Evolutionary conservation across 2,797 vertebrate species (phyloP).

Genomic region (Morelia viridis): DNA sequence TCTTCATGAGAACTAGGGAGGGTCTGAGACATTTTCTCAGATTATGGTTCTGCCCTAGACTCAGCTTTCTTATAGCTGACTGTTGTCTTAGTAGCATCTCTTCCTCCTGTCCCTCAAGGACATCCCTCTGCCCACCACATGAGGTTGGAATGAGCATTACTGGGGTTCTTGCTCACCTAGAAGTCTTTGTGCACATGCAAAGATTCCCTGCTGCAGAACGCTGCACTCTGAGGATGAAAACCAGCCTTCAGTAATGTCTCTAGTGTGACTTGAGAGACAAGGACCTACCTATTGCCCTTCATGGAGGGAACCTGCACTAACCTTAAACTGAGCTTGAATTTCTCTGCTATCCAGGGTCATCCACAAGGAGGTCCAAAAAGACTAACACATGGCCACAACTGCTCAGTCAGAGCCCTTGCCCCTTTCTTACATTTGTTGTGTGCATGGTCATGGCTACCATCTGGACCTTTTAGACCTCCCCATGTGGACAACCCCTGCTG

Average conservation of each 20-base stretch:
- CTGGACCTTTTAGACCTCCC: neutral
- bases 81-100: neutral
- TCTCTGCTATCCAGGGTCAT: neutral
- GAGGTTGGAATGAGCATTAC: neutral
- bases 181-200: neutral
- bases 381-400: neutral
- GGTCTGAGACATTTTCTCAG: neutral
- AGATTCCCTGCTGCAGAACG: neutral
- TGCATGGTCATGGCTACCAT: neutral
- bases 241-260: neutral
- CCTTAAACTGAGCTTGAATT: neutral
- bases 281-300: neutral
- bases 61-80: neutral
- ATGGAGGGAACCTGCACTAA: neutral
- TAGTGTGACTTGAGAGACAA: neutral
- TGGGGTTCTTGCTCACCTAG: neutral
- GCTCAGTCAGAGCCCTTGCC: neutral
- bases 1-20: neutral
- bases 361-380: neutral
- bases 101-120: neutral
- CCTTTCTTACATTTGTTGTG: neutral
- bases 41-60: neutral
- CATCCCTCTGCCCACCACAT: neutral
- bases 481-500: neutral
- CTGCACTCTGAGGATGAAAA: neutral